Evolutionary conservation across 2,888 invertebrate genomes (phyloP).

Genomic region (Acleris emargana): DNA sequence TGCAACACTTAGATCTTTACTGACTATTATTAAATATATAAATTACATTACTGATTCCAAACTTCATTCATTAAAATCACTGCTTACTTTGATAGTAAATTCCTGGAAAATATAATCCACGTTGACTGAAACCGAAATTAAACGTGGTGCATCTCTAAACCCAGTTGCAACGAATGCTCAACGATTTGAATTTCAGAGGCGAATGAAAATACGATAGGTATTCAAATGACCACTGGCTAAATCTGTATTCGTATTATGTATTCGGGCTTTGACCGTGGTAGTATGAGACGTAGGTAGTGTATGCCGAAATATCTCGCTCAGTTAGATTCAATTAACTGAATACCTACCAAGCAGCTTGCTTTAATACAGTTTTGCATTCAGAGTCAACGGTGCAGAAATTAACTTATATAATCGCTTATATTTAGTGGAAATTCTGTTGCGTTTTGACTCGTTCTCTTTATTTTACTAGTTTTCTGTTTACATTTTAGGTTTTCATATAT

Average conservation of each 20-base stretch:
- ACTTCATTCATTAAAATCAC: no score
- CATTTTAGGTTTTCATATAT: no score
- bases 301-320: slow-evolving; percentile 8
- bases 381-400: neutral
- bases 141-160: slow-evolving; percentile 11
- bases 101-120: neutral
- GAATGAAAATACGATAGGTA: slow-evolving; percentile 26
- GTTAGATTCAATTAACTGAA: slow-evolving; percentile 12
- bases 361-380: neutral
- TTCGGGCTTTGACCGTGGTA: slow-evolving; percentile 5
- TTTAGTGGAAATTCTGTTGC: neutral
- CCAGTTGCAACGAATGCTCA: slow-evolving; percentile 17
- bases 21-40: no score
- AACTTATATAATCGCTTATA: neutral
- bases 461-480: neutral
- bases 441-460: neutral
- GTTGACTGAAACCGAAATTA: slow-evolving; percentile 1
- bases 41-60: no score
- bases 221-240: slow-evolving; percentile 26
- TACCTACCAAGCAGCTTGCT: neutral
- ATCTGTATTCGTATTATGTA: slow-evolving; percentile 18
- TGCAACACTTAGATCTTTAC: no score
- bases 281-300: no score
- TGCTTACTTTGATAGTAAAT: no score
- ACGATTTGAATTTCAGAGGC: slow-evolving; percentile 32